A percentile compares a stretch with the other conserved stretches of the same genome.
Evolutionary conservation across 2,797 vertebrate genomes (phyloP).

Genomic region (Helostoma temminkii): DNA sequence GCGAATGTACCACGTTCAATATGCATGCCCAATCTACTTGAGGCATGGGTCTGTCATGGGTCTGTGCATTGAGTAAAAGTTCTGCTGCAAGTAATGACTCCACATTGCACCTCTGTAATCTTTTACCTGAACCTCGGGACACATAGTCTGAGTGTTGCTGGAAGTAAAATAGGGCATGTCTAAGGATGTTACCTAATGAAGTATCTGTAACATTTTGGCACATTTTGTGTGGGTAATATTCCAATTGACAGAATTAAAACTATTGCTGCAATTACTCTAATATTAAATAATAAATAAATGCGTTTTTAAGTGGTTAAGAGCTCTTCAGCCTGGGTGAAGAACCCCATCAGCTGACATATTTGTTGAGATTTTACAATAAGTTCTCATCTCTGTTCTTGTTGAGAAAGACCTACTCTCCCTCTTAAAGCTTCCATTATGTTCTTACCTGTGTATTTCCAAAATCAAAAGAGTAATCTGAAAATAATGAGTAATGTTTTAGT

Average conservation of each 20-base stretch:
- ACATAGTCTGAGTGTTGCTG: conserved; percentile 38
- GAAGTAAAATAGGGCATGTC: conserved; percentile 43
- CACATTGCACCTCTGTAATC: conserved; percentile 53
- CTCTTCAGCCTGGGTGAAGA: conserved; percentile 1
- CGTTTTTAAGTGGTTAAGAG: too few species aligned
- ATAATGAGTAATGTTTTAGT: not conserved
- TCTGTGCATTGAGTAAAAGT: conserved; percentile 49
- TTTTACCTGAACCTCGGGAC: conserved; percentile 25
- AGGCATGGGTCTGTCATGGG: conserved; percentile 46
- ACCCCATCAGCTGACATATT: conserved; percentile 2
- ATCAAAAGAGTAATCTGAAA: not conserved
- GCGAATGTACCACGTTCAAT: conserved; percentile 33
- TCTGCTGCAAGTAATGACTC: conserved; percentile 53
- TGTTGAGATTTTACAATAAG: conserved; percentile 4
- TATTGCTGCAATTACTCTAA: conserved; percentile 6
- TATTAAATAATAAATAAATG: too few species aligned
- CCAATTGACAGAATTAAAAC: conserved; percentile 10
- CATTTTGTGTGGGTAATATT: conserved; percentile 8
- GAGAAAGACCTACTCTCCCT: not conserved
- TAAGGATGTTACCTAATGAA: conserved; percentile 32
- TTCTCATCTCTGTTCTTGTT: conserved; percentile 3
- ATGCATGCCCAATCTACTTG: conserved; percentile 61
- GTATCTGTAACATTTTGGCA: conserved; percentile 27
- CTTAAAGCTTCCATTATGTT: not conserved
- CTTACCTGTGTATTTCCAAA: not conserved